Evolutionary conservation across 2,888 invertebrate genomes (phyloP).

Genomic region (Cerastis rubricosa): DNA sequence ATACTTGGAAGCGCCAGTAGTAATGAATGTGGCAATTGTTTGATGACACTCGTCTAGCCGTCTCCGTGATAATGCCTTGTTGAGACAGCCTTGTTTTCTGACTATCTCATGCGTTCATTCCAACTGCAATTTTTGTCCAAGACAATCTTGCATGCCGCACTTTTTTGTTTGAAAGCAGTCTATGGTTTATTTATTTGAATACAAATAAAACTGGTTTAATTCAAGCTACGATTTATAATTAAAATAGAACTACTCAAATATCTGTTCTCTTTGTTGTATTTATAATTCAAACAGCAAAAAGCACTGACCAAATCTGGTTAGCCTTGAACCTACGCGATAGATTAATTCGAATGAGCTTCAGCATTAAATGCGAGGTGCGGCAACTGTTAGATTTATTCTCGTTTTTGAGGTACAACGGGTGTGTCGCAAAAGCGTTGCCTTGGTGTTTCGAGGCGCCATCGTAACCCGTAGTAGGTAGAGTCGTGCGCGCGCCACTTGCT

Average conservation of each 20-base stretch:
- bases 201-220: constrained; percentile 25
- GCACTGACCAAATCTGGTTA: constrained; percentile 75
- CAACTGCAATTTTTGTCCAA: constrained; percentile 27
- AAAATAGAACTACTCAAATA: constrained; percentile 29
- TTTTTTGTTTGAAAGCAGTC: constrained; percentile 31
- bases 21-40: constrained; percentile 77
- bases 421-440: constrained; percentile 88
- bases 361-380: constrained; percentile 77
- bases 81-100: constrained; percentile 67
- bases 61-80: constrained; percentile 72
- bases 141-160: constrained; percentile 8
- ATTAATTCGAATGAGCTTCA: constrained; percentile 75
- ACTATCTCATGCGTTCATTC: constrained; percentile 60
- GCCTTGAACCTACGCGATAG: constrained; percentile 85
- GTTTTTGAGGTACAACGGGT: constrained; percentile 83
- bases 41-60: constrained; percentile 80
- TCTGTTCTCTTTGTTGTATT: constrained; percentile 65
- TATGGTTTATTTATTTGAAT: constrained; percentile 13
- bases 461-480: constrained; percentile 87
- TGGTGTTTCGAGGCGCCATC: constrained; percentile 88
- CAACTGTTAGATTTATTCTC: constrained; percentile 81
- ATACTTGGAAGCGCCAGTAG: constrained; percentile 78
- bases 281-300: constrained; percentile 72
- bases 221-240: constrained; percentile 11
- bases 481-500: constrained; percentile 89